A percentile compares a stretch with the other conserved stretches of the same genome.
Conservation (phyloP, 2,797 vertebrate species). For the Tauraco hartlaubi region DNA sequence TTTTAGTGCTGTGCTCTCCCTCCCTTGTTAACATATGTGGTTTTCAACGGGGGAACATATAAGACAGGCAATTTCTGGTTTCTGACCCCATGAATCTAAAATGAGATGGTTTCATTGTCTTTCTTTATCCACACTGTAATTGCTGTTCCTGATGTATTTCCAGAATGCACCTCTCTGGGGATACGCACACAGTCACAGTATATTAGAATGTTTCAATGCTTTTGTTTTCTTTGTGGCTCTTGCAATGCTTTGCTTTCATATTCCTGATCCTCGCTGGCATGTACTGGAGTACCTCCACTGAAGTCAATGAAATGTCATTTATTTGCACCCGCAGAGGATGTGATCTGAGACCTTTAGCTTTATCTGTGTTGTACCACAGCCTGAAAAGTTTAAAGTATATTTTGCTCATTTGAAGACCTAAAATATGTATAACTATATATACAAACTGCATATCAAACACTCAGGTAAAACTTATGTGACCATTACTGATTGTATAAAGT, state of each 20-base stretch:
- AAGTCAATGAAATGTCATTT: background rate
- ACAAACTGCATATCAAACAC: background rate
- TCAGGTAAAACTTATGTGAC: background rate
- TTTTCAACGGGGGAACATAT: background rate
- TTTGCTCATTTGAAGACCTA: background rate
- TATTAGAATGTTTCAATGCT: slow-evolving; percentile 41
- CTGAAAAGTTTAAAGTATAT: background rate
- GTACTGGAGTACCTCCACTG: background rate
- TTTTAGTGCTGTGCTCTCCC: background rate
- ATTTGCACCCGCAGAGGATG: background rate
- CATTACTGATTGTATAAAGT: background rate
- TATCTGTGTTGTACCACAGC: background rate
- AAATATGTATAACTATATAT: background rate
- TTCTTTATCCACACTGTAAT: slow-evolving; percentile 46
- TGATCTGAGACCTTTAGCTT: background rate
- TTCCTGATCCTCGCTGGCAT: background rate
- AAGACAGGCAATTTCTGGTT: slow-evolving; percentile 38
- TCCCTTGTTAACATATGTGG: background rate
- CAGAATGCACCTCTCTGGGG: slow-evolving; percentile 26
- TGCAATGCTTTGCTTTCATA: slow-evolving; percentile 4
- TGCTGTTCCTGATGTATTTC: slow-evolving; percentile 37
- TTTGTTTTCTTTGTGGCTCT: slow-evolving; percentile 38
- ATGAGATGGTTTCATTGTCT: slow-evolving; percentile 53
- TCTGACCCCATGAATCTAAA: slow-evolving; percentile 61
- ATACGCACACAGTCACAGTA: background rate